Evolutionary conservation across 1,140 invertebrate genomes (phyloP), one percentile per base, ranked within the genome.

Genomic region (Idris sp.): DNA sequence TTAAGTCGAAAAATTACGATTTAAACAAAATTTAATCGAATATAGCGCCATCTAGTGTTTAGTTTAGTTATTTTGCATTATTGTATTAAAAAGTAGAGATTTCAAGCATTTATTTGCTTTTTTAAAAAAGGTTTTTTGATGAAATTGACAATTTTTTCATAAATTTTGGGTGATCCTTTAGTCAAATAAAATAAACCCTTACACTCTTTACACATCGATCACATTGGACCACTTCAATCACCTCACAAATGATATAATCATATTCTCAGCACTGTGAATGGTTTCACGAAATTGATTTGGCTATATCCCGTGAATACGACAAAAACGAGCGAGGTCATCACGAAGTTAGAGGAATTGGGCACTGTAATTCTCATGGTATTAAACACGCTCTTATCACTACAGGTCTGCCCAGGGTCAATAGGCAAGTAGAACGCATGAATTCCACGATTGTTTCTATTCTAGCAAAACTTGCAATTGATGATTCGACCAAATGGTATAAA

Each of bases 201-300:
- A 14, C 13, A 44, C 8, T 13, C 19, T 22, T 44, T 28, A 5
- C 41, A 44, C n/a, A 10, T 43, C 0, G 18, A 43, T 15, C 18
- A 25, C 13, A n/a, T 5, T 38, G 36, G 36, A 4, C 16, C 36
- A 4, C 22, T 28, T 4, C 2, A 14, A 8, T 46, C 48, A 1
- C 28, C 43, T 1, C 5, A 6, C 1, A 46, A 46, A 15, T 13
- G 16, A 4, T 46, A 46, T 30, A 30, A 31, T 1, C 43, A 46
- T 6, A 28, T 46, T 6, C 9, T 46, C 0, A 11, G 14, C 1
- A 16, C 31, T 7, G 13, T 46, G 0, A 26, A 51, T 15, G 14
- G n/a, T 4, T 51, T 51, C n/a, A 36, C 48, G 2, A 46, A 48
- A 11, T 61, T 61, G 4, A 8, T 10, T 3, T 49, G 46, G 46